Evolutionary conservation across 2,797 vertebrate genomes (phyloP), one percentile per base, ranked within the genome.

Genomic region (Pogonophryne albipinna): DNA sequence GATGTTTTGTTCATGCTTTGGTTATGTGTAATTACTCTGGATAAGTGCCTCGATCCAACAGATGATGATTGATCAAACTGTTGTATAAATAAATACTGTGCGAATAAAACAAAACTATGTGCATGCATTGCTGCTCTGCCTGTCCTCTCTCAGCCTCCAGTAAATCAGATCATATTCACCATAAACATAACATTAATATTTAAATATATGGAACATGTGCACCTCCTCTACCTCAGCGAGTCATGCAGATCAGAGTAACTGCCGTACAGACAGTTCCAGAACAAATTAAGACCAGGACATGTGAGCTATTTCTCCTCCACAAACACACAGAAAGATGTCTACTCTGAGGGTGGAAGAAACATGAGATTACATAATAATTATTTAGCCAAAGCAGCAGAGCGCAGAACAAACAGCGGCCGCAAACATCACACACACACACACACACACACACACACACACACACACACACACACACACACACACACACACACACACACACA

Each of bases 231-330:
- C 23, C 23, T 27, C 23, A 27, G 23, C 23, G 4, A 27, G 23
- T 27, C 23, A 27, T 27, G 3, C 27, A 27, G 27, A 4, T 49
- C 45, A 6, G 34, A 45, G 51, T 41, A 55, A 45, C 7, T 51
- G 46, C 16, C 17, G 41, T 44, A 71, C 8, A 79, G 47, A 77
- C 68, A 80, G 38, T 44, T 74, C 62, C 41, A 67, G 66, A 71
- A 66, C 16, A 75, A 38, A 79, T 16, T 15, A 59, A 64, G 20
- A 73, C 5, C 0, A 10, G 20, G 41, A 75, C 57, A 66, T 61
- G 14, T 23, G n/a, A 69, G 41, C n/a, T 4, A 3, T 41, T 13
- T 42, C 46, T 56, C 12, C 59, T 2, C 23, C 31, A 65, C 34
- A 45, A 63, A 38, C 27, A 38, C 34, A 38, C 34, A 38, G 0